These are phyloP conservation scores for Diploscapter pachys DNA, from an alignment of 1,140 invertebrate species.

Conservation along the genomic window DNA sequence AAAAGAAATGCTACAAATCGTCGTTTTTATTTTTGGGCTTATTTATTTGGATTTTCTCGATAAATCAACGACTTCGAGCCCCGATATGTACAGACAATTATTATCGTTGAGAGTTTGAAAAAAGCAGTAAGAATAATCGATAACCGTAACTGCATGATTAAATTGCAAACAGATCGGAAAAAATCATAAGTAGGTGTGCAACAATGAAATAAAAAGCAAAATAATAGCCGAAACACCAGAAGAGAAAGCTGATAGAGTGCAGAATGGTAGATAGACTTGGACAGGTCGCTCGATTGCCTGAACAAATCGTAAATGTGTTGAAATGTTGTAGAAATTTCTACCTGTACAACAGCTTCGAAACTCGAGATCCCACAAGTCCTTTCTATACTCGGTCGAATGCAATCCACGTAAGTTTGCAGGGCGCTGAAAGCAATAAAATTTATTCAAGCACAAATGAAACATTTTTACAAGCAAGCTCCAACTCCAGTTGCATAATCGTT, in stretches of 20 bases:
- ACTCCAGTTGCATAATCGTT: constrained; percentile 23
- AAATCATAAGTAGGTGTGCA: background rate
- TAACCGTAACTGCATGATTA: no score
- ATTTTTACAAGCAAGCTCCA: constrained; percentile 24
- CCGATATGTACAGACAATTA: no score
- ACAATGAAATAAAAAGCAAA: background rate
- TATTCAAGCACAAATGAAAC: background rate
- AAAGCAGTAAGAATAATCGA: no score
- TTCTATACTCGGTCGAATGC: constrained; percentile 22
- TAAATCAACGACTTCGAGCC: no score
- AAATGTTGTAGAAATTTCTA: background rate
- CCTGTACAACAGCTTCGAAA: constrained; percentile 11
- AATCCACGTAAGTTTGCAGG: constrained; percentile 26
- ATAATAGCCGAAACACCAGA: background rate
- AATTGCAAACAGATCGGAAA: background rate
- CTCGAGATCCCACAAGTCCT: constrained; percentile 21
- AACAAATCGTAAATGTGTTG: background rate
- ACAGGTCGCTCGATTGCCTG: constrained; percentile 28
- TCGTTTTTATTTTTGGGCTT: no score
- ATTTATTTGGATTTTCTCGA: no score
- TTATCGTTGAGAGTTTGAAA: no score
- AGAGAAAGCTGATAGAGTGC: constrained; percentile 15
- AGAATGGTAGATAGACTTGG: constrained; percentile 28
- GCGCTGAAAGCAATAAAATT: constrained; percentile 17
- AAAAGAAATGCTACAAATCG: no score